Base-by-base conservation (phyloP, 2,888 invertebrate genomes). In the Dasysyrphus tricinctus region DNA sequence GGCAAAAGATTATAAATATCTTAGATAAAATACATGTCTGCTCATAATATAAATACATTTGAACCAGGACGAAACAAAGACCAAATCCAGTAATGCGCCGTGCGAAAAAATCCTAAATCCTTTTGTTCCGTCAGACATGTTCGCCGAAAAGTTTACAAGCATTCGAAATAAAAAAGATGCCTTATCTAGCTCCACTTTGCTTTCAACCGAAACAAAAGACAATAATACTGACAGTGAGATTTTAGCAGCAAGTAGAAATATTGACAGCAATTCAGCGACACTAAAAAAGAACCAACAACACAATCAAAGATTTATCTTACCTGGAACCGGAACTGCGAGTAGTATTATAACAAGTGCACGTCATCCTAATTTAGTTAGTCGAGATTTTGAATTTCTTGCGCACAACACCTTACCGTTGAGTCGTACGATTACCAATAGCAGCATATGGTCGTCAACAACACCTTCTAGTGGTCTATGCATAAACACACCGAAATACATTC, bases 371-470 rank as follows among this genome's bases (percentile, higher is more conserved):
- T 74, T 81, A 19, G 85, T 86, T 44, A 86, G 85, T 74, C 74
- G 85, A 11, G 81, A 86, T 16, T 78, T 86, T 65, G 81, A 86
- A 44, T 86, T 86, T 59, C 44, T 86, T n/a, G 85, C 85, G 24
- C 85, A 86, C 39, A 86, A 86, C 11, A 86, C 85, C 39, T 54
- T 77, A 51, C 81, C 85, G 0, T 49, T 81, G 9, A 81, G 74
- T 70, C 85, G 85, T 24, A 67, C 76, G n/a, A 77, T 56, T 54
- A 67, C 42, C 16, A 65, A 65, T 19, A 80, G 80, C 47, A 63
- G 54, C 39, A 14, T 32, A 49, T 65, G 42, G 47, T 63, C 61
- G 0, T 47, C 47, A 5, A 16, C 67, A 14, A 44, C 59, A 59
- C 34, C 82, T 34, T 61, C 75, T 19, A 75, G 80, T 54, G 70